Evolutionary conservation across 1,140 invertebrate species (phyloP).

Genomic region (Brachionus sp.): DNA sequence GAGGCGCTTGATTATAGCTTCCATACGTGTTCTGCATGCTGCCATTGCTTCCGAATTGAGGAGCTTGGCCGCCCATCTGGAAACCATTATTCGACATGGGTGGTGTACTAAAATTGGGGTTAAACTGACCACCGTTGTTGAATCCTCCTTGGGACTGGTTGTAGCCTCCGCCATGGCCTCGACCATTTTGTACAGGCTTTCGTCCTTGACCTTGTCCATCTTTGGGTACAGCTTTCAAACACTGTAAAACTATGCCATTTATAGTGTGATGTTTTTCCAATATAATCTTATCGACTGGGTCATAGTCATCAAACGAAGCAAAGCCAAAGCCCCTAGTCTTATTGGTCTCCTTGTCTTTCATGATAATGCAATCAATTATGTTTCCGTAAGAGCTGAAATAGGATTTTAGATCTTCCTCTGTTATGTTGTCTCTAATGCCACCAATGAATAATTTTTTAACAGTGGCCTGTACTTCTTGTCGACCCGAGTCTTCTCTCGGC

Average conservation of each 20-base stretch:
- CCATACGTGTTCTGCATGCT: slow-evolving; percentile 30
- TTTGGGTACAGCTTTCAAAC: slow-evolving; percentile 62
- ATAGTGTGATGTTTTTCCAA: slow-evolving; percentile 60
- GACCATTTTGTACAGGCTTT: neutral
- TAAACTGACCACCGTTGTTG: neutral
- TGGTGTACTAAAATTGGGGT: neutral
- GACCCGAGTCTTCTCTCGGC: slow-evolving; percentile 75
- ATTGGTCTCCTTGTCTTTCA: slow-evolving; percentile 67
- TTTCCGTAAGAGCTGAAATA: slow-evolving; percentile 72
- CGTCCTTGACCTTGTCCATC: slow-evolving; percentile 64
- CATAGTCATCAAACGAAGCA: slow-evolving; percentile 81
- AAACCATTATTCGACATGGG: neutral
- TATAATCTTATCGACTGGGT: slow-evolving; percentile 48
- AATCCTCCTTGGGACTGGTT: neutral
- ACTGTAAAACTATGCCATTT: slow-evolving; percentile 60
- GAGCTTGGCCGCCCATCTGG: neutral
- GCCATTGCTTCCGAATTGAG: neutral
- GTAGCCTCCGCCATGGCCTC: neutral
- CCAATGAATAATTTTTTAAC: slow-evolving; percentile 93
- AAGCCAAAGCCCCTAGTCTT: slow-evolving; percentile 92
- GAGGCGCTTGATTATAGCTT: neutral
- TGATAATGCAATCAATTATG: slow-evolving; percentile 77
- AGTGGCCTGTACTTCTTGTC: slow-evolving; percentile 82
- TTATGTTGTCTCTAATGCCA: slow-evolving; percentile 66
- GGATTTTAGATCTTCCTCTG: slow-evolving; percentile 64